A percentile compares a stretch with the other conserved stretches of the same genome.
phyloP scores from a whole-genome alignment of 35 echinoderm and acorn worm genomes.

The Heliocidaris tuberculata region DNA sequence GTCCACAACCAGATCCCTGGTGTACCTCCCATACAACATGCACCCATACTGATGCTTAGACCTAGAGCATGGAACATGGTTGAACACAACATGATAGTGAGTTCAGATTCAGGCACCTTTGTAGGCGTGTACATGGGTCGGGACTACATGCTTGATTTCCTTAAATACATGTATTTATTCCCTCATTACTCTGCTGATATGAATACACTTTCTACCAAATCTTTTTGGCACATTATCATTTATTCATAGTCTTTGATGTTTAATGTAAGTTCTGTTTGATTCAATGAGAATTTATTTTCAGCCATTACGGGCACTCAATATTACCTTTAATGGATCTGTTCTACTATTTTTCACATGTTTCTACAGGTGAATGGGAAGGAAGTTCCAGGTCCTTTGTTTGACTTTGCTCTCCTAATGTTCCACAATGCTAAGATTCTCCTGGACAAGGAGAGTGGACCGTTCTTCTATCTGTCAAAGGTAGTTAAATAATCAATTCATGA shows the following conservation, averaged over 20 bases:
- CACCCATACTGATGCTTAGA: constrained; percentile 72
- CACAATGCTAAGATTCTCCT: constrained; percentile 67
- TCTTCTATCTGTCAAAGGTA: constrained; percentile 78
- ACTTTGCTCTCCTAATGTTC: constrained; percentile 77
- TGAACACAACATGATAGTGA: constrained; percentile 71
- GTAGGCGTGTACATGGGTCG: no score
- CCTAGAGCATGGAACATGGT: constrained; percentile 84
- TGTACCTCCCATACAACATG: constrained; percentile 50
- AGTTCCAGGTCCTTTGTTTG: constrained; percentile 71
- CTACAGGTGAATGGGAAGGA: constrained; percentile 67
- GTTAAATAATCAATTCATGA: neutral
- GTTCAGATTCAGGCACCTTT: neutral
- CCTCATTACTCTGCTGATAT: no score
- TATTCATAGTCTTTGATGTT: no score
- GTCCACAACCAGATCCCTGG: constrained; percentile 53
- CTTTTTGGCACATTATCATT: no score
- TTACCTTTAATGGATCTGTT: no score
- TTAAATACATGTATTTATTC: no score
- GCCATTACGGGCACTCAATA: no score
- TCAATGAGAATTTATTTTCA: no score
- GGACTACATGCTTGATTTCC: no score
- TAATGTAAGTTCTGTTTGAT: no score
- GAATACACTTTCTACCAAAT: no score
- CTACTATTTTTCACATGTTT: neutral
- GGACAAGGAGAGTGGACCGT: constrained; percentile 62